phyloP scores from a whole-genome alignment of 2,888 invertebrate genomes.

The Malthinus seriepunctatus region DNA sequence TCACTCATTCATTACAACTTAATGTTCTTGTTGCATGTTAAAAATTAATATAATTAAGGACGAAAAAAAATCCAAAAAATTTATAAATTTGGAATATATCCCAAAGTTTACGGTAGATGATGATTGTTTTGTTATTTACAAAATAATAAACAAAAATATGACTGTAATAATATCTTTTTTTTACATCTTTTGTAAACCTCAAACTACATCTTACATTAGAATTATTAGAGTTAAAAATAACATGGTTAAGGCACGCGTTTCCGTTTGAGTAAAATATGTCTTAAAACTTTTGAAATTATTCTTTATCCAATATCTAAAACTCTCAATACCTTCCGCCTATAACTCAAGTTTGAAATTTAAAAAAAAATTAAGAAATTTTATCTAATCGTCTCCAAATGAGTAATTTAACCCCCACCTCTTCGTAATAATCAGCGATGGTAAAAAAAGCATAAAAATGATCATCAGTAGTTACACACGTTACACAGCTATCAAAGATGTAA shows the following conservation, averaged over 20 bases:
- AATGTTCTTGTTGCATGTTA: conserved; percentile 24
- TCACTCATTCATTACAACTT: conserved; percentile 13
- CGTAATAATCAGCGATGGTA: too few species aligned
- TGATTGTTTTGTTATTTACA: conserved; percentile 3
- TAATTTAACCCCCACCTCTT: too few species aligned
- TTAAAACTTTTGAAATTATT: background rate
- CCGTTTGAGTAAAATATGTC: conserved; percentile 15
- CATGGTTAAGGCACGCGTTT: conserved; percentile 21
- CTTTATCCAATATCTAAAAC: background rate
- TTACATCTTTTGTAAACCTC: background rate
- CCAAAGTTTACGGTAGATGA: background rate
- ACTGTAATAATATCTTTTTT: conserved; percentile 12
- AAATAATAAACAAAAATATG: conserved; percentile 13
- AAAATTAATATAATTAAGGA: conserved; percentile 18
- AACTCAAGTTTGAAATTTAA: too few species aligned
- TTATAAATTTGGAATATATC: conserved; percentile 21
- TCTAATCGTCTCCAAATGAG: too few species aligned
- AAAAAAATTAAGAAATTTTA: too few species aligned
- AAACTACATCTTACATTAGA: conserved; percentile 11
- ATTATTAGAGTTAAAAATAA: conserved; percentile 18
- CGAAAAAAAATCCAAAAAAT: conserved; percentile 11
- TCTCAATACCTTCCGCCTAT: too few species aligned
- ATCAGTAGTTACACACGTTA: too few species aligned
- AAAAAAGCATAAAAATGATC: too few species aligned
- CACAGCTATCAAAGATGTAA: too few species aligned